Evolutionary conservation across 2,797 vertebrate genomes (phyloP).

Genomic region (Hoplostethus atlanticus): DNA sequence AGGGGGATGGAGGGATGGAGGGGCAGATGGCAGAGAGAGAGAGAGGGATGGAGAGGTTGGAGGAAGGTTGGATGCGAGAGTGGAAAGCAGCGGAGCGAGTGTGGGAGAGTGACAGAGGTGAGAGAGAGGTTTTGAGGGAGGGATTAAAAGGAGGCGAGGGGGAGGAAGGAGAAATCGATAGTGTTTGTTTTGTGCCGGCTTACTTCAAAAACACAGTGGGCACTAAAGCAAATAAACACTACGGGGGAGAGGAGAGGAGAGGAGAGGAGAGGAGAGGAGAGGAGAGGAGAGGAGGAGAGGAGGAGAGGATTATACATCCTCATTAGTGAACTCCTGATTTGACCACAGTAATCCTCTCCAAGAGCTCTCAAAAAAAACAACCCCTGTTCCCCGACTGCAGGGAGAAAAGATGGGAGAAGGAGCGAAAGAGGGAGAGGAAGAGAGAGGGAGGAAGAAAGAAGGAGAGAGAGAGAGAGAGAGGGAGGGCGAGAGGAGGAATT

Average conservation of each 20-base stretch:
- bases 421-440: neutral
- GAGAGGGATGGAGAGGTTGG: slow-evolving; percentile 3
- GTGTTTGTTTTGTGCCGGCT: slow-evolving; percentile 65
- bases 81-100: too few species aligned
- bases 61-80: too few species aligned
- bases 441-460: slow-evolving; percentile 2
- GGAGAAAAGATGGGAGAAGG: slow-evolving; percentile 26
- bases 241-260: slow-evolving; percentile 11
- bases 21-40: neutral
- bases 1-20: slow-evolving; percentile 8
- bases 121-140: slow-evolving; percentile 18
- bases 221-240: slow-evolving; percentile 57
- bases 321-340: slow-evolving; percentile 52
- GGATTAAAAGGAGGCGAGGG: slow-evolving; percentile 6
- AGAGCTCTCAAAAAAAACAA: slow-evolving; percentile 56
- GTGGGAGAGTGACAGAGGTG: slow-evolving; percentile 12
- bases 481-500: slow-evolving; percentile 34
- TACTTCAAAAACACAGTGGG: slow-evolving; percentile 69
- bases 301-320: slow-evolving; percentile 50
- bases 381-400: neutral
- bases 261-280: neutral
- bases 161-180: slow-evolving; percentile 35
- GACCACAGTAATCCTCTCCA: slow-evolving; percentile 56
- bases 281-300: neutral
- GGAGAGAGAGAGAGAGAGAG: slow-evolving; percentile 32